phyloP scores from a whole-genome alignment of 2,888 invertebrate species.

The Dysmachus trigonus region DNA sequence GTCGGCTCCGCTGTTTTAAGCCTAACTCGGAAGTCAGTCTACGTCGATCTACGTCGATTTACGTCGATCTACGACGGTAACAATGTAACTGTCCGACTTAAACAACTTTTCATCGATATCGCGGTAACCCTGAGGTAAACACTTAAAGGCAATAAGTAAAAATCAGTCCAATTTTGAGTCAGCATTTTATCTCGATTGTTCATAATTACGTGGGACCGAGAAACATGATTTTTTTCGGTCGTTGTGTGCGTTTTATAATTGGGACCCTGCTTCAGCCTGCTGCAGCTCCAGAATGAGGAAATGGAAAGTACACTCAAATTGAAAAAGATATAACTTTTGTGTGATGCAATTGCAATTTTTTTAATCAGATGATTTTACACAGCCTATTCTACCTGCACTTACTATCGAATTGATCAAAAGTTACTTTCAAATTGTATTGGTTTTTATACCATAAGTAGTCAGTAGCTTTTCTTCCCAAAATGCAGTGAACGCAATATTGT shows the following conservation, averaged over 20 bases:
- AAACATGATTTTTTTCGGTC: not conserved
- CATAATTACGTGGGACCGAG: not conserved
- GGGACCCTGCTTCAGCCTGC: not conserved
- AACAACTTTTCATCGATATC: not conserved
- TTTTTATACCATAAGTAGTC: not conserved
- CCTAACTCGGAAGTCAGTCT: constrained; percentile 9
- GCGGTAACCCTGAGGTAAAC: not conserved
- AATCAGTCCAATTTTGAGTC: constrained; percentile 14
- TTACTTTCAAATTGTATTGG: not conserved
- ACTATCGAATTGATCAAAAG: not conserved
- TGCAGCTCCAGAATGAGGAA: not conserved
- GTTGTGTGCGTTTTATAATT: not conserved
- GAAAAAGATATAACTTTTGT: not conserved
- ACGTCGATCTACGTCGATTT: not conserved
- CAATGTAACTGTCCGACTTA: constrained; percentile 25
- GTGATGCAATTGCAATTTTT: not conserved
- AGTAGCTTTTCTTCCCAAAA: not conserved
- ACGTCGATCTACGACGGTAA: not conserved
- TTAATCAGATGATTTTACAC: not conserved
- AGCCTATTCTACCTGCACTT: not conserved
- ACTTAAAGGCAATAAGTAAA: not conserved
- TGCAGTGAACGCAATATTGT: not conserved
- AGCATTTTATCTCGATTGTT: not conserved
- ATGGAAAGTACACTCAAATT: not conserved
- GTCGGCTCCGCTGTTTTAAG: not conserved